These are phyloP conservation scores for Clarias fuscus DNA, from an alignment of 2,797 vertebrate species.

Conservation along the genomic window DNA sequence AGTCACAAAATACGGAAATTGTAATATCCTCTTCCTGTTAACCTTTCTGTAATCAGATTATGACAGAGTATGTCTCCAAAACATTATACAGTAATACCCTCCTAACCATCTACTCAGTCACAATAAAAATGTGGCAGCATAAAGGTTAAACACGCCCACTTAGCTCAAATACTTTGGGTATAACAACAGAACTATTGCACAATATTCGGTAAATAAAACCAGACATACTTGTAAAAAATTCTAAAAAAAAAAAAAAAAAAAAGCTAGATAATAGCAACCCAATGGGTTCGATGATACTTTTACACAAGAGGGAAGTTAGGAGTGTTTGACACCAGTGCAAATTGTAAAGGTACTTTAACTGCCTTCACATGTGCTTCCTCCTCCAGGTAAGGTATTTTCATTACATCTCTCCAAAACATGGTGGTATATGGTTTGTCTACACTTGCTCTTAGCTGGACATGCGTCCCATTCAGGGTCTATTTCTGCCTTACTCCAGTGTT, in stretches of 20 bases:
- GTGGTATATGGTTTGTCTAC: too few species aligned
- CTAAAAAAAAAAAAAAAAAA: background rate
- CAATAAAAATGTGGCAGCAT: slow-evolving; percentile 9
- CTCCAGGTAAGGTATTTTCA: background rate
- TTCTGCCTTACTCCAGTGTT: background rate
- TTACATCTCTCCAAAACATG: background rate
- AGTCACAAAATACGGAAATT: background rate
- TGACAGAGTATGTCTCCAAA: background rate
- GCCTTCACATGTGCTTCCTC: too few species aligned
- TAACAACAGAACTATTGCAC: slow-evolving; percentile 23
- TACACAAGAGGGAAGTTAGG: background rate
- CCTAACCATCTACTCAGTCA: background rate
- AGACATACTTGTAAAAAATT: background rate
- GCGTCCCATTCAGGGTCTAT: background rate
- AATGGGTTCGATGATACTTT: background rate
- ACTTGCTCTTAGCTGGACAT: background rate
- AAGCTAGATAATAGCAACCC: background rate
- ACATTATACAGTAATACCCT: background rate
- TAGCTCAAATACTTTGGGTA: slow-evolving; percentile 19
- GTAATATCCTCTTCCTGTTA: background rate
- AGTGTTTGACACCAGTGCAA: background rate
- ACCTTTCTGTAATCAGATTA: background rate
- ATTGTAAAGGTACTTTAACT: background rate
- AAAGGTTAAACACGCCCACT: slow-evolving; percentile 15
- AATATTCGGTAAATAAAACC: background rate